Base-by-base conservation (phyloP, 2,888 invertebrate species). In the Gymnosoma rotundatum region DNA sequence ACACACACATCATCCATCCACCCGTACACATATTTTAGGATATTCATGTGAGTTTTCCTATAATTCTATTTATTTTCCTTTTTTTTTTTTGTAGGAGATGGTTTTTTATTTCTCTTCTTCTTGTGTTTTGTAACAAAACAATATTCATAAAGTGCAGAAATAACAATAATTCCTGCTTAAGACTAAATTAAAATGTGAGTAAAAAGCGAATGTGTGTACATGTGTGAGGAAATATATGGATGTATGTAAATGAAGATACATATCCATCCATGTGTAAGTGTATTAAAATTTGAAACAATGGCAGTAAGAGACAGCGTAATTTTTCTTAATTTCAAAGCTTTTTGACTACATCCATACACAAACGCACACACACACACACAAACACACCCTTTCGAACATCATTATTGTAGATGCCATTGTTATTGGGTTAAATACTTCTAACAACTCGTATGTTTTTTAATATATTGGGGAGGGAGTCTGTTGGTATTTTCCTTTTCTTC, bases 101-200 rank as follows among this genome's bases (percentile, higher is more conserved):
- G 9, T 18, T 21, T 36, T 48, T n/a, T 42, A 54, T 25, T 20
- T 38, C 21, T 38, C 18, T 18, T 8, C 7, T 9, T 48, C 25
- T 45, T 36, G 16, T 48, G 20, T 69, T 73, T 66, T 83, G 12
- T 48, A 54, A 38, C 18, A 69, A 48, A 82, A 73, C 80, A 78
- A 85, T 86, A 83, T 86, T 84, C 83, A 86, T 84, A 86, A 84
- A 86, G 86, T 81, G 82, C 86, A 78, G 42, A 86, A 83, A 86
- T 86, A 86, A 84, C 86, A 86, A 86, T 86, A 86, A 86, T 84
- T 86, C 84, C 86, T 86, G 83, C 61, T 86, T 86, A 87, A 79
- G 80, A 72, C 54, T 74, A 58, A 78, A 83, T 73, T 69, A 81
- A 72, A 76, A 86, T 88, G 86, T 78, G 75, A 54, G 69, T 50